Percentiles rank a stretch among this genome's conserved stretches.
Evolutionary conservation across 2,797 vertebrate species (phyloP).

Genomic region (Echeneis naucrates): DNA sequence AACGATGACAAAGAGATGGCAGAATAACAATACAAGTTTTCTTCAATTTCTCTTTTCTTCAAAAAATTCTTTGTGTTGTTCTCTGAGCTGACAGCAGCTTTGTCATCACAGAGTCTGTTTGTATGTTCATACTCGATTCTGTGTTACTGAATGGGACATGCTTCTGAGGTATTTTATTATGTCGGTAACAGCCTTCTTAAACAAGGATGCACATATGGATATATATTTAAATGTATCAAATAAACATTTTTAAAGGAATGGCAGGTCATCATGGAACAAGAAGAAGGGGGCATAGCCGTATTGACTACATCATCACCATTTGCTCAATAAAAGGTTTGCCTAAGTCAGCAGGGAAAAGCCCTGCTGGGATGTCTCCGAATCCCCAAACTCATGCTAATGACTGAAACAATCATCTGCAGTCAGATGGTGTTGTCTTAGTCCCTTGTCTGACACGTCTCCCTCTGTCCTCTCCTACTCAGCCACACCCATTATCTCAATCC

Average conservation of each 20-base stretch:
- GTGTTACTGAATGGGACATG: slow-evolving; percentile 16
- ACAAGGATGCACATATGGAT: background rate
- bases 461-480: slow-evolving; percentile 57
- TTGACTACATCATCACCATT: slow-evolving; percentile 45
- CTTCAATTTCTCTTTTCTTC: slow-evolving; percentile 13
- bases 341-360: slow-evolving; percentile 52
- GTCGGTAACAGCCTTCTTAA: too few relatives aligned
- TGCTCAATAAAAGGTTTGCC: slow-evolving; percentile 47
- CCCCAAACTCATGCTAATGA: slow-evolving; percentile 53
- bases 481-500: slow-evolving; percentile 58
- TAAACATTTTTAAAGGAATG: background rate
- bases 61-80: slow-evolving; percentile 37
- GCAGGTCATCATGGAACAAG: slow-evolving; percentile 19
- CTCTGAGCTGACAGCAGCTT: slow-evolving; percentile 39
- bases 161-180: background rate
- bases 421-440: slow-evolving; percentile 71
- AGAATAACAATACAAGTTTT: slow-evolving; percentile 35
- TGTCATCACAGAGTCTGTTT: slow-evolving; percentile 26
- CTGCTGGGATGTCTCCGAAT: slow-evolving; percentile 36
- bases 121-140: slow-evolving; percentile 3
- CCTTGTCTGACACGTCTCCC: slow-evolving; percentile 60
- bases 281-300: slow-evolving; percentile 16
- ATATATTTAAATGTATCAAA: too few relatives aligned
- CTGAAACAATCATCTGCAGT: slow-evolving; percentile 68
- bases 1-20: slow-evolving; percentile 37